Evolutionary conservation across 2,797 vertebrate species (phyloP).

Genomic region (Adelosebastes latens): DNA sequence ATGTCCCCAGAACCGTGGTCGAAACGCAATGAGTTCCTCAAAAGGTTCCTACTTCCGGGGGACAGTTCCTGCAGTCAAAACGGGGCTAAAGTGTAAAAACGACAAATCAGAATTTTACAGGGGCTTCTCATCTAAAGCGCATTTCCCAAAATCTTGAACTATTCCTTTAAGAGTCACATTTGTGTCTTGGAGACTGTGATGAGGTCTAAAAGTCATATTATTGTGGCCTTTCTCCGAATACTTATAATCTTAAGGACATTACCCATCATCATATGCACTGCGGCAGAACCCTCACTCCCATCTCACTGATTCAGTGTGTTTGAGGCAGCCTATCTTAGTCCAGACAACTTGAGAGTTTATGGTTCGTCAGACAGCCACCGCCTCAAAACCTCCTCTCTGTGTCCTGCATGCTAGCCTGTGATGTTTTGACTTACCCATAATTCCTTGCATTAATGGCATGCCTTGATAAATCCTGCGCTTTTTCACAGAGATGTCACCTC

Average conservation of each 20-base stretch:
- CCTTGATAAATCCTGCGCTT: not conserved
- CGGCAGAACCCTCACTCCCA: not conserved
- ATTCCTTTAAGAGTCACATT: not conserved
- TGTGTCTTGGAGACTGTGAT: not conserved
- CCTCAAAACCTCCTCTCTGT: not conserved
- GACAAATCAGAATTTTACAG: not conserved
- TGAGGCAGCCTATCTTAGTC: not conserved
- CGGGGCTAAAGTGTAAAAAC: not conserved
- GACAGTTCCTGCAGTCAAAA: too few relatives aligned
- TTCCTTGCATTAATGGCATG: conserved; percentile 46
- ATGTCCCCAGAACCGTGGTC: too few relatives aligned
- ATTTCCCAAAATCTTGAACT: not conserved
- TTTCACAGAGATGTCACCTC: not conserved
- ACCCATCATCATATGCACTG: not conserved
- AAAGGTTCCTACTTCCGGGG: too few relatives aligned
- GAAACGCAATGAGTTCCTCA: too few relatives aligned
- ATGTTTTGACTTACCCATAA: conserved; percentile 36
- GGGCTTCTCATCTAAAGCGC: not conserved
- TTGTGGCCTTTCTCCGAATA: not conserved
- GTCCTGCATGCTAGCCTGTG: conserved; percentile 66
- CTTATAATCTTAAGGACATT: not conserved
- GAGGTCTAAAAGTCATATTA: not conserved
- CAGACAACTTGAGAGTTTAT: not conserved
- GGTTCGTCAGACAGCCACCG: not conserved
- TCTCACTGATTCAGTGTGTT: not conserved